Percentiles rank a stretch among this genome's conserved stretches.
phyloP scores from a whole-genome alignment of 2,797 vertebrate genomes.

The Epinephelus malabaricus region DNA sequence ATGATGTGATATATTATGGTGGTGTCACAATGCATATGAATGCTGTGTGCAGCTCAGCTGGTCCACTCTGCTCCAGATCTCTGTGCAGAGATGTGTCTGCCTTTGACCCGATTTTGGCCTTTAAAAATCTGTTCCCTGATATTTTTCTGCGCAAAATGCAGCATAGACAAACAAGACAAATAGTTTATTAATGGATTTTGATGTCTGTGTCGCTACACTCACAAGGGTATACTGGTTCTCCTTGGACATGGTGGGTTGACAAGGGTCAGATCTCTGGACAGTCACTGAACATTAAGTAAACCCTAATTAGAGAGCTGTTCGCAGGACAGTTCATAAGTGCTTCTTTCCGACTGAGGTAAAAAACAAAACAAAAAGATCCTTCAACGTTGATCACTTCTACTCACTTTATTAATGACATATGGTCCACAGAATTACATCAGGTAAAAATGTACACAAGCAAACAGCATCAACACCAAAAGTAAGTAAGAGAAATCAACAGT shows the following conservation, averaged over 20 bases:
- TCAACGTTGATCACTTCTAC: neutral
- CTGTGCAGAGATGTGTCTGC: neutral
- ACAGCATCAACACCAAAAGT: neutral
- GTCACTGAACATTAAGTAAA: no score
- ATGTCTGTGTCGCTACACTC: neutral
- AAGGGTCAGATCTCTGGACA: neutral
- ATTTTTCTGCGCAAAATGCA: neutral
- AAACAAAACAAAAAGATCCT: neutral
- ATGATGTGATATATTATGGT: neutral
- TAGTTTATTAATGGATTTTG: neutral
- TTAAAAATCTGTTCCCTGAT: neutral
- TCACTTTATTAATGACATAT: neutral
- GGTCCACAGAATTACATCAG: neutral
- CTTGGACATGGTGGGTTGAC: neutral
- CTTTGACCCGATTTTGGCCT: neutral
- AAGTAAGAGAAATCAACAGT: neutral
- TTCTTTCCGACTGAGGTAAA: constrained; percentile 2
- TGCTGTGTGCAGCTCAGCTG: neutral
- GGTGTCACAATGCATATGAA: constrained; percentile 16
- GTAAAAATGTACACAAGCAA: neutral
- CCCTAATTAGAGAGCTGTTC: no score
- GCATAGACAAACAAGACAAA: neutral
- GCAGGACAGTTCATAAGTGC: neutral
- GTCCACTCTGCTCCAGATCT: neutral
- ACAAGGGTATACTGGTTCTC: neutral